Base-by-base conservation (phyloP, 2,113 vertebrate species). In the Gymnorhina tibicen region DNA sequence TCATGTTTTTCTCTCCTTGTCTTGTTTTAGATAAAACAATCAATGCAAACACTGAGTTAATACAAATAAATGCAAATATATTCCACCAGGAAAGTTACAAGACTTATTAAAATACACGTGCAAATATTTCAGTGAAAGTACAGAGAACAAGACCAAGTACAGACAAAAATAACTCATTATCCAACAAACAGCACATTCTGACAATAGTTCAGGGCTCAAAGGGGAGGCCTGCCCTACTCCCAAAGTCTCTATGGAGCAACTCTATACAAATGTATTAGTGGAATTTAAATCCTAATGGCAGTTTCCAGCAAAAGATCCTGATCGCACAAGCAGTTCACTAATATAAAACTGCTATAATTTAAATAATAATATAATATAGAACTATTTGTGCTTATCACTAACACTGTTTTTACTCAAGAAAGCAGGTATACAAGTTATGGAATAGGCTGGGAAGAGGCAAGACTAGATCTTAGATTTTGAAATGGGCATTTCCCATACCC, bases 11-110 rank as follows among this genome's bases (percentile, higher is more conserved):
- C 42, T 90, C 83, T 53, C 72, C 87, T 92, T 63, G 76, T 60
- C 88, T 93, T 91, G 60, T 75, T 96, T 95, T 87, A 89, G 96
- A 95, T 95, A 77, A 86, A 97, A 82, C 58, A 78, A 84, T 85
- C 79, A 93, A 20, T 84, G 92, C 90, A 96, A 97, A 94, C 85
- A 85, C 21, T 69, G 62, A 96, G 55, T 89, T 97, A 96, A 96
- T 87, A 96, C 53, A 97, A 97, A 96, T 86, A 85, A 95, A 97
- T 95, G 84, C 42, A 97, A 97, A 95, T 96, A 74, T 92, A 77
- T 94, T 97, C 86, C 74, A 92, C 66, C 62, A 77, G 50, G 63
- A 83, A 96, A 94, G 92, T 90, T 87, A 73, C 18, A 53, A 58
- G 91, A 94, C 10, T 86, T 96, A 95, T 86, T 97, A 96, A 92